A percentile compares a stretch with the other conserved stretches of the same genome.
phyloP scores from a whole-genome alignment of 2,113 vertebrate genomes.

The Nerophis ophidion region DNA sequence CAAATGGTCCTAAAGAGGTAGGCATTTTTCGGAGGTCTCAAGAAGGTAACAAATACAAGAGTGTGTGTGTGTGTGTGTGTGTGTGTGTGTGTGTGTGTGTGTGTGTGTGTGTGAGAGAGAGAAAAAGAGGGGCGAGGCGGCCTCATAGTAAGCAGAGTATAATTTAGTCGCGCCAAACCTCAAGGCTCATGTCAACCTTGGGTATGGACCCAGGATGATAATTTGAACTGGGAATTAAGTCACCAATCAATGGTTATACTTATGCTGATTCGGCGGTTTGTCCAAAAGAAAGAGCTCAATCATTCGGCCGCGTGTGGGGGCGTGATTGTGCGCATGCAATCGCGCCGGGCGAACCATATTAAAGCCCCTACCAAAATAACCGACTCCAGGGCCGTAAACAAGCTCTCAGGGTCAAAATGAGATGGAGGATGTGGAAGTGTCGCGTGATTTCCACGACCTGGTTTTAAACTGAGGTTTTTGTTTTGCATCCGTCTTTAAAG shows the following conservation, averaged over 20 bases:
- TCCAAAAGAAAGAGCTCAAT: conserved; percentile 56
- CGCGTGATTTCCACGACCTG: neutral
- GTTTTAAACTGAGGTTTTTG: neutral
- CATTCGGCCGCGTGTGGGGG: conserved; percentile 38
- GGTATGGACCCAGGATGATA: conserved; percentile 67
- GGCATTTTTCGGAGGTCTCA: too few species aligned
- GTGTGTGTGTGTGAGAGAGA: conserved; percentile 17
- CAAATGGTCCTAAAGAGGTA: too few species aligned
- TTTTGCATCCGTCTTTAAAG: neutral
- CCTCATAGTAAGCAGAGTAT: conserved; percentile 54
- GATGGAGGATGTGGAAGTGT: neutral
- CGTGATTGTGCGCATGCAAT: conserved; percentile 12
- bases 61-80: too few species aligned
- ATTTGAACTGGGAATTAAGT: conserved; percentile 73
- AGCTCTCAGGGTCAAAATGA: neutral
- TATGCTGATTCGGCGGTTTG: conserved; percentile 66
- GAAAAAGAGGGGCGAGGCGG: conserved; percentile 29
- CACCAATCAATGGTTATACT: conserved; percentile 71
- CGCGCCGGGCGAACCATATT: conserved; percentile 10
- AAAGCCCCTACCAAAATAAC: neutral
- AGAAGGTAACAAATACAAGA: too few species aligned
- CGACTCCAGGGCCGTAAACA: neutral
- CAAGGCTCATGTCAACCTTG: conserved; percentile 70
- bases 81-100: conserved; percentile 11
- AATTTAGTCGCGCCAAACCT: conserved; percentile 67